Conservation (phyloP, 1,140 invertebrate genomes). For the Homalodisca vitripennis region DNA sequence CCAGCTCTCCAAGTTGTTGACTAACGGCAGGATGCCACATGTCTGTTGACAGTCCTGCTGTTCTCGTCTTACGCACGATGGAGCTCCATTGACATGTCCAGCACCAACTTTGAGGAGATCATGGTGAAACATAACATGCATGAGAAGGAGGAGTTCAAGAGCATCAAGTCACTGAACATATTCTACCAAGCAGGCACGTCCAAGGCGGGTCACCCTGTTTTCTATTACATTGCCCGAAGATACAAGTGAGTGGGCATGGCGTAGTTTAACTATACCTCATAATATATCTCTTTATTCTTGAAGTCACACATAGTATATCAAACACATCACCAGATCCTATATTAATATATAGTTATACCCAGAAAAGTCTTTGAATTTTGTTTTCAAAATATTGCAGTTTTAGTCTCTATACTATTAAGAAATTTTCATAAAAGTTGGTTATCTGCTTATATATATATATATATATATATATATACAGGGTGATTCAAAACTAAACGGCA, state of each 20-base stretch:
- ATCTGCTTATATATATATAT: too few species aligned
- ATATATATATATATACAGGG: too few species aligned
- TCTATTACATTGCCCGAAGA: constrained; percentile 95
- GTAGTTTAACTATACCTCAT: constrained; percentile 34
- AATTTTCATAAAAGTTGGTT: too few species aligned
- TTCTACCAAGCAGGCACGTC: constrained; percentile 97
- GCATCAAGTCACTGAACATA: constrained; percentile 93
- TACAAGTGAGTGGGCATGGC: constrained; percentile 89
- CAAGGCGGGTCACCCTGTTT: constrained; percentile 90
- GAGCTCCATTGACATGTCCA: constrained; percentile 96
- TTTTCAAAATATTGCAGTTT: too few species aligned
- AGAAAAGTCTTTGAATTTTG: too few species aligned
- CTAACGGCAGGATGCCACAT: neutral
- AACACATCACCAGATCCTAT: too few species aligned
- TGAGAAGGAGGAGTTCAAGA: constrained; percentile 98
- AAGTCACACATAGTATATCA: too few species aligned
- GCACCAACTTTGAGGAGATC: constrained; percentile 96
- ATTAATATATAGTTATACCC: too few species aligned
- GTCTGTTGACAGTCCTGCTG: constrained; percentile 57
- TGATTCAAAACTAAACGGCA: too few species aligned
- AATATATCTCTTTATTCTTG: constrained; percentile 21
- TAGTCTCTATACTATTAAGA: too few species aligned
- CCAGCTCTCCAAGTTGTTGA: too few species aligned
- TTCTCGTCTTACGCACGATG: constrained; percentile 80
- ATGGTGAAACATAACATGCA: constrained; percentile 99